Base-by-base conservation (phyloP, 2,113 vertebrate genomes). In the Rhabdomys dilectus region DNA sequence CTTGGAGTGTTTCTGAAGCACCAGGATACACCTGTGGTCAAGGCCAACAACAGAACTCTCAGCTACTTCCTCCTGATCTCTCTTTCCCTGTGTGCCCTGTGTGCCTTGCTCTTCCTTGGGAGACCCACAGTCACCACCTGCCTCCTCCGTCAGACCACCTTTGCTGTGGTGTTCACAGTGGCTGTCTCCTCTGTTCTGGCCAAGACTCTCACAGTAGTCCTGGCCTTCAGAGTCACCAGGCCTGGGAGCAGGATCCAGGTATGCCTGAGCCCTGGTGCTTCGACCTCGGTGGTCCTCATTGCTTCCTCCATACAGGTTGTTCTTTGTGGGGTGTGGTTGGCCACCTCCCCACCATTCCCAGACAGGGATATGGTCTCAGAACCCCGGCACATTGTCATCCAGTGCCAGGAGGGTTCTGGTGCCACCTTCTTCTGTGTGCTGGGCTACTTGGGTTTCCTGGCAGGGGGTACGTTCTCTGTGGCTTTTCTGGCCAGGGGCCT, bases 311-410 rank as follows among this genome's bases (percentile, higher is more conserved):
- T 77, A 13, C 89, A 85, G 62, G 5, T 92, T 1, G 10, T 89
- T 42, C 60, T 96, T 51, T 94, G 93, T 78, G 89, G 85, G 12
- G 36, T 78, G 34, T 92, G 93, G 58, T 64, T 96, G 89, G 70
- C 31, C 48, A 85, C 21, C 19, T 92, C 77, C 5, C 93, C 89
- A 4, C 89, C 85, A 0, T 56, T 94, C 15, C 93, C 89, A 16
- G 31, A 91, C 12, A 88, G 34, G 58, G 95, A 89, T n/a, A 39
- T 42, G 51, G 15, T 16, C 24, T 89, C 87, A 3, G 68, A 73
- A 24, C 87, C 87, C 48, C 51, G 36, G 21, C 68, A 73, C 48
- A 73, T 58, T 53, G 87, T 73, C 68, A 73, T 88, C 36, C 87
- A 73, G 51, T 88, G 87, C 68, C 87, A 89, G 7, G 87, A 89